Evolutionary conservation across 2,888 invertebrate species (phyloP).

Genomic region (Aporophyla lueneburgensis): DNA sequence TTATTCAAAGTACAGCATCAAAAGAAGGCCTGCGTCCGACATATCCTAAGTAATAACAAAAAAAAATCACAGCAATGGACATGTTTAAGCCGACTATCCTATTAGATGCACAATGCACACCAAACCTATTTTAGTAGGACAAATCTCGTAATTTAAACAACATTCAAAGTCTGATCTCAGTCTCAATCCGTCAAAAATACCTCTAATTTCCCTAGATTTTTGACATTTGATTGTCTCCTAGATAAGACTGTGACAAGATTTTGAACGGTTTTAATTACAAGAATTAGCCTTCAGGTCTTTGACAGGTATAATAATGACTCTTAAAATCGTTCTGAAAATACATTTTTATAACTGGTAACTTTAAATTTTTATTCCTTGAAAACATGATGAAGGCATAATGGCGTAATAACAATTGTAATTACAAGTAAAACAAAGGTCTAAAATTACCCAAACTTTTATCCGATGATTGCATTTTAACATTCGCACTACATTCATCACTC

Average conservation of each 20-base stretch:
- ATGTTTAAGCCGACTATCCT: not conserved
- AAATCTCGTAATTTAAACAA: too few species aligned
- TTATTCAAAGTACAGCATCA: not conserved
- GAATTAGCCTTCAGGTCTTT: not conserved
- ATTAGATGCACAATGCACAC: not conserved
- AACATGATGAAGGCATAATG: slow-evolving; percentile 3
- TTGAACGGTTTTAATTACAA: too few species aligned
- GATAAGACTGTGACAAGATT: too few species aligned
- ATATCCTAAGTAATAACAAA: slow-evolving; percentile 7
- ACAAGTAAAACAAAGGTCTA: slow-evolving; percentile 17
- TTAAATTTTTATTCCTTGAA: not conserved
- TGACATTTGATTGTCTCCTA: too few species aligned
- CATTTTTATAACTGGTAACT: not conserved
- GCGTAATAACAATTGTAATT: slow-evolving; percentile 10
- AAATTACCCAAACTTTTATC: slow-evolving; percentile 15
- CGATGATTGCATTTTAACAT: not conserved
- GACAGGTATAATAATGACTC: not conserved
- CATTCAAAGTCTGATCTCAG: too few species aligned
- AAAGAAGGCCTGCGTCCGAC: slow-evolving; percentile 7
- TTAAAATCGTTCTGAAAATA: slow-evolving; percentile 20
- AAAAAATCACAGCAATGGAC: not conserved
- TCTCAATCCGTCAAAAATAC: too few species aligned
- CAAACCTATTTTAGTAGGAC: not conserved
- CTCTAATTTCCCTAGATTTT: too few species aligned
- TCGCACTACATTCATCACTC: slow-evolving; percentile 4